Conservation (phyloP, 2,113 vertebrate species). For the Sander lucioperca region DNA sequence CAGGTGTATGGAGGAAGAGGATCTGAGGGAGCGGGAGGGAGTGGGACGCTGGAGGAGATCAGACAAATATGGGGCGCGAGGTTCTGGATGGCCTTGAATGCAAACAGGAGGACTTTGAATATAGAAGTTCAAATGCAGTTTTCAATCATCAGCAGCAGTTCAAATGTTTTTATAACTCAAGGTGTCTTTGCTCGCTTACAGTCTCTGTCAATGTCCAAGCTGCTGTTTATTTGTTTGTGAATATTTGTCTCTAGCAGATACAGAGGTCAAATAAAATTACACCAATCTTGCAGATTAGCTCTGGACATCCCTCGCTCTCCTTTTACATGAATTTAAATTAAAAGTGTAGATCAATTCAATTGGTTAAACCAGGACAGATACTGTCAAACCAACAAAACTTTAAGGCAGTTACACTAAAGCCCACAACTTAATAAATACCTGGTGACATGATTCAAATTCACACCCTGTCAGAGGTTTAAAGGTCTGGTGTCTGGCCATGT, state of each 20-base stretch:
- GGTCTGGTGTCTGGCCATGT: neutral
- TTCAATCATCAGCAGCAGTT: neutral
- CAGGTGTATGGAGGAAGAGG: too few species aligned
- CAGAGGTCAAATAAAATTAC: neutral
- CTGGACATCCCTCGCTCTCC: too few species aligned
- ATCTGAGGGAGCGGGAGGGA: too few species aligned
- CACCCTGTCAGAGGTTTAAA: neutral
- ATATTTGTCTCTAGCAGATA: neutral
- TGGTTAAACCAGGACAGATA: neutral
- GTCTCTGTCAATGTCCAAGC: neutral
- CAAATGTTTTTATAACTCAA: neutral
- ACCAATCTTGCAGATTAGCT: neutral
- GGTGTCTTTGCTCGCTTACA: neutral
- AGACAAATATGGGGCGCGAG: too few species aligned
- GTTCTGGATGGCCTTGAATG: too few species aligned
- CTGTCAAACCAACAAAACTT: neutral
- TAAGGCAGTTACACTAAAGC: neutral
- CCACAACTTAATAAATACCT: constrained; percentile 7
- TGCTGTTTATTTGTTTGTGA: neutral
- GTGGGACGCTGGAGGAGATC: too few species aligned
- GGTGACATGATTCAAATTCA: constrained; percentile 9
- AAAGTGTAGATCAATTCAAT: neutral
- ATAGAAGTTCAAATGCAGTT: neutral
- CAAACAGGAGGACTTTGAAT: neutral
- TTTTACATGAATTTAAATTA: neutral